Base-by-base conservation (phyloP, 2,888 invertebrate genomes). In the Xanthorhoe designata region DNA sequence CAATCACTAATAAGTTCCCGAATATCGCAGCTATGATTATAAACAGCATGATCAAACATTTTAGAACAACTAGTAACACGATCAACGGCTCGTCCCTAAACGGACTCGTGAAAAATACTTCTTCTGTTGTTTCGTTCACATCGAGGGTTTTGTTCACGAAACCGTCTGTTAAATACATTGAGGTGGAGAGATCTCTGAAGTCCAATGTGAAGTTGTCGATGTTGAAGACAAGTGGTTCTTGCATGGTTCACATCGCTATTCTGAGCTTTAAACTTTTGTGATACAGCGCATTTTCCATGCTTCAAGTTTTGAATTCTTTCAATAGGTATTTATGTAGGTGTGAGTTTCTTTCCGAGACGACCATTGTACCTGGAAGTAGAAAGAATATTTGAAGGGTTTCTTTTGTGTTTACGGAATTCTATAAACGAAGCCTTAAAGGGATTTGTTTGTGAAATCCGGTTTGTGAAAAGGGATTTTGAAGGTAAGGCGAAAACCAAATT, bases 1-100 rank as follows among this genome's bases (percentile, higher is more conserved):
- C 96, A 75, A 98, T 98, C 73, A 98, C 98, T 58, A 98, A 92
- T 55, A 98, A 91, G 85, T 98, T 98, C 53, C 98, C 98, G 76
- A 98, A 96, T 65, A 98, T 95, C 72, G 98, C 98, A 53, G 97
- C 96, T 57, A 98, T 86, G 71, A 98, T 98, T 70, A 98, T 98
- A 79, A 97, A 95, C 49, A 96, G 95, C 97, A 98, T 98, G 58
- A 98, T 96, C 24, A 97, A 94, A 71, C 96, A 95, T 94, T 97
- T 97, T 68, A 96, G 78, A 24, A 95, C 89, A 72, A 96, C 88
- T 53, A 96, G 75, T 68, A 96, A 90, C 47, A 95, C 93, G 57
- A 95, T 89, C 84, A 96, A 93, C 58, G 92, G 86, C 1, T 90
- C 88, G 45, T 89, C 88, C 56, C 83, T 74, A 58, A 91, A 92